phyloP scores from a whole-genome alignment of 2,888 invertebrate species.

The Cryptus viduatorius region DNA sequence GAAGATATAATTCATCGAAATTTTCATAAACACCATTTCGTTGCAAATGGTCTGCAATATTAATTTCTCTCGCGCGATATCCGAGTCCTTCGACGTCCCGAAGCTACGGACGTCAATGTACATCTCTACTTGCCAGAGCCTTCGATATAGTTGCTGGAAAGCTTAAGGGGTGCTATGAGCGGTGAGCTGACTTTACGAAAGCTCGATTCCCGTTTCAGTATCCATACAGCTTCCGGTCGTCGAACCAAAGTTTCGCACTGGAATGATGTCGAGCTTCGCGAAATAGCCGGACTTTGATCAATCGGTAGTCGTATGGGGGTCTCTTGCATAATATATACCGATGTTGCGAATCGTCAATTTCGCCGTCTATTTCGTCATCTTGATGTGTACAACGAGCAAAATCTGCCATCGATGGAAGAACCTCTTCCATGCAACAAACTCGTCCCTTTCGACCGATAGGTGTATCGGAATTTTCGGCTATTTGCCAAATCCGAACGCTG shows the following conservation, averaged over 20 bases:
- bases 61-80: background rate
- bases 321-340: slow-evolving; percentile 29
- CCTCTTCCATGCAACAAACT: background rate
- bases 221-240: background rate
- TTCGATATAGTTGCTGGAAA: slow-evolving; percentile 40
- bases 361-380: background rate
- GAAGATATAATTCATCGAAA: background rate
- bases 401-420: background rate
- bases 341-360: slow-evolving; percentile 5
- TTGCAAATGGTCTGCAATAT: background rate
- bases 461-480: background rate
- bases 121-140: slow-evolving; percentile 22
- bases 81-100: background rate
- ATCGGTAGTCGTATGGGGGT: slow-evolving; percentile 38
- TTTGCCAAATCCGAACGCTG: no score
- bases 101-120: background rate
- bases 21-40: background rate
- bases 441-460: background rate
- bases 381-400: background rate
- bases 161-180: slow-evolving; percentile 47
- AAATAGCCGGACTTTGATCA: slow-evolving; percentile 48
- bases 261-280: slow-evolving; percentile 32
- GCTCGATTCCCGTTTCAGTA: background rate
- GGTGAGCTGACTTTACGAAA: slow-evolving; percentile 53
- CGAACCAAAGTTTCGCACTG: slow-evolving; percentile 3